Evolutionary conservation across 2,888 invertebrate species (phyloP).

Genomic region (Troides aeacus): DNA sequence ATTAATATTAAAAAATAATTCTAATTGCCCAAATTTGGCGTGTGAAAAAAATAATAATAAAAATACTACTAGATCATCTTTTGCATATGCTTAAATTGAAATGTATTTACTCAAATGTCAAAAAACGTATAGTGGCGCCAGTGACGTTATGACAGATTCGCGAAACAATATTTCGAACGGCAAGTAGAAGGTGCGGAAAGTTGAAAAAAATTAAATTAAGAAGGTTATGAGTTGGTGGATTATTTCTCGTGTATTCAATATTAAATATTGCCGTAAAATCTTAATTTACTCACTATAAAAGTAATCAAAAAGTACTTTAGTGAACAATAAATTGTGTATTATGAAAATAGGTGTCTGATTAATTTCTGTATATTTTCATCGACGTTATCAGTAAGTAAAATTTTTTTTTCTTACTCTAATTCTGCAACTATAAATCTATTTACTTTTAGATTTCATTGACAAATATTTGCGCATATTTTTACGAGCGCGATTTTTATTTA

Average conservation of each 20-base stretch:
- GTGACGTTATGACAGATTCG: slow-evolving; percentile 11
- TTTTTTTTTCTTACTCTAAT: slow-evolving; percentile 18
- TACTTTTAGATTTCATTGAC: slow-evolving; percentile 7
- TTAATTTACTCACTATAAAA: slow-evolving; percentile 9
- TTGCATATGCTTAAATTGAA: neutral
- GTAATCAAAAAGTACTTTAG: neutral
- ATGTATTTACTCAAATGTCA: slow-evolving; percentile 15
- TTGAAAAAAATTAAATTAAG: slow-evolving; percentile 8
- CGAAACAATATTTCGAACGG: slow-evolving; percentile 20
- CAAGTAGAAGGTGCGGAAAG: slow-evolving; percentile 23
- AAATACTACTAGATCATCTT: too few relatives aligned
- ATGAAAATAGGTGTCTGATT: slow-evolving; percentile 12
- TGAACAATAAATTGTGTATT: slow-evolving; percentile 1
- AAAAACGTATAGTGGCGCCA: slow-evolving; percentile 29
- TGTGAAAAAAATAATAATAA: too few relatives aligned
- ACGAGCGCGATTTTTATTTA: slow-evolving; percentile 5
- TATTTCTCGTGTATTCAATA: slow-evolving; percentile 19
- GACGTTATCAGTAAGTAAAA: slow-evolving; percentile 21
- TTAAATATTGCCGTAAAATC: slow-evolving; percentile 1
- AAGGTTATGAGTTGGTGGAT: slow-evolving; percentile 24
- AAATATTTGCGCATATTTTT: slow-evolving; percentile 5
- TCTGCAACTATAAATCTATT: slow-evolving; percentile 9
- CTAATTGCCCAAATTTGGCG: too few relatives aligned
- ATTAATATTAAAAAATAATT: too few relatives aligned
- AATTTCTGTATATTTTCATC: slow-evolving; percentile 16